These are phyloP conservation scores for Hydractinia echinata DNA, from an alignment of 30 jellyfish, hydroid and myxozoan genomes.

Conservation along the genomic window DNA sequence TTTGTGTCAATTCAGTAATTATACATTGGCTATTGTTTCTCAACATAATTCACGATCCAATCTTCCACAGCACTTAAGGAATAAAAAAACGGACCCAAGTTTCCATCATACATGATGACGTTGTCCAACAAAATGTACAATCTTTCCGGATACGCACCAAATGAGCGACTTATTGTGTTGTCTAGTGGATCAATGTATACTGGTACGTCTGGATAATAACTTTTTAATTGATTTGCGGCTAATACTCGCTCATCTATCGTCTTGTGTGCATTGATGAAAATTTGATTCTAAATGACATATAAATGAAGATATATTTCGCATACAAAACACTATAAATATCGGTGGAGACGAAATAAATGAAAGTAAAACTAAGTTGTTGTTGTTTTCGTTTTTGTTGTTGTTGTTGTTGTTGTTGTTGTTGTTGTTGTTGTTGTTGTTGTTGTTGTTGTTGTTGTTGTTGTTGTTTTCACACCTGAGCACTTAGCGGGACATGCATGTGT, in stretches of 20 bases:
- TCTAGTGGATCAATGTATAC: slow-evolving; percentile 50
- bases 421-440: too few relatives aligned
- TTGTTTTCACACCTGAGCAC: too few relatives aligned
- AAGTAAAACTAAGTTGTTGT: too few relatives aligned
- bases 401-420: too few relatives aligned
- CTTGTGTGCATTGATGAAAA: slow-evolving; percentile 20
- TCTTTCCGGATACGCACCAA: slow-evolving; percentile 75
- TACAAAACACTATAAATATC: too few relatives aligned
- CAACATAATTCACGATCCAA: slow-evolving; percentile 27
- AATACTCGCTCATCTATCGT: slow-evolving; percentile 43
- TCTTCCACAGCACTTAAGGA: slow-evolving; percentile 34
- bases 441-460: too few relatives aligned
- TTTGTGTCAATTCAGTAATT: too few relatives aligned
- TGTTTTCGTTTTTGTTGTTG: too few relatives aligned
- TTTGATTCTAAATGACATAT: neutral
- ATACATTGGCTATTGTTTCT: too few relatives aligned
- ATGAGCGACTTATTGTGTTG: slow-evolving; percentile 35
- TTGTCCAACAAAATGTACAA: slow-evolving; percentile 55
- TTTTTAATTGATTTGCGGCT: slow-evolving; percentile 38
- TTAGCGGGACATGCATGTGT: too few relatives aligned
- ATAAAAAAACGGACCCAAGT: slow-evolving; percentile 56
- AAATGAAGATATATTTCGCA: too few relatives aligned
- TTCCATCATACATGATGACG: slow-evolving; percentile 52
- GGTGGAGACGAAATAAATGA: too few relatives aligned
- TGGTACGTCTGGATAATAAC: slow-evolving; percentile 22